Conservation (phyloP, 1,140 invertebrate species). For the Drosophila orena region DNA sequence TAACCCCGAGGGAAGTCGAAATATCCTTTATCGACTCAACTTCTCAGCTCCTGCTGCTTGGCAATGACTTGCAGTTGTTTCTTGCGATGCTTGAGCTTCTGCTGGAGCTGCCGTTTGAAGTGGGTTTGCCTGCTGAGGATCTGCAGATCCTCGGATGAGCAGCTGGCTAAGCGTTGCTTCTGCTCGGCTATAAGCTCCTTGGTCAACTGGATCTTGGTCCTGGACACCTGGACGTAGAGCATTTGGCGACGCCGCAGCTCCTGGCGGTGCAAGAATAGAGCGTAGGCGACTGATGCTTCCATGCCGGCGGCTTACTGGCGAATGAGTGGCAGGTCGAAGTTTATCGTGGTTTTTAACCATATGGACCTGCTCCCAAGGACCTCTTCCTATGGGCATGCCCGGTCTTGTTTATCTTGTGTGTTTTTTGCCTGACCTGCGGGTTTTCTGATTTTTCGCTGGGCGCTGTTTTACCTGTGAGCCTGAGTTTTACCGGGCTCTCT, state of each 20-base stretch:
- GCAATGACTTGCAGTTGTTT: constrained; percentile 49
- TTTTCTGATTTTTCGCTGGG: constrained; percentile 53
- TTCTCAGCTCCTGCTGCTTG: constrained; percentile 24
- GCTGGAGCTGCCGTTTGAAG: constrained; percentile 51
- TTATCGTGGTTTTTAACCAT: constrained; percentile 28
- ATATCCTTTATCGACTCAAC: constrained; percentile 8
- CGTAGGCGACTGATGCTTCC: constrained; percentile 58
- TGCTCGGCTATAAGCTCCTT: constrained; percentile 46
- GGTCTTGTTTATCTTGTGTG: constrained; percentile 9
- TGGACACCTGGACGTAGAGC: constrained; percentile 40
- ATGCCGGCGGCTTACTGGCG: constrained; percentile 35
- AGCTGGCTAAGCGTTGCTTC: constrained; percentile 46
- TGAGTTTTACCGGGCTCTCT: constrained; percentile 32
- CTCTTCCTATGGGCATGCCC: constrained; percentile 11
- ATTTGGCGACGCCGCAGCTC: constrained; percentile 56
- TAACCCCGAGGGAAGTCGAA: constrained; percentile 5
- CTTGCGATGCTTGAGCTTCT: constrained; percentile 49
- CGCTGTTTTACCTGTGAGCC: constrained; percentile 30
- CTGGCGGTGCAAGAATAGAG: constrained; percentile 64
- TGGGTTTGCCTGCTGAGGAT: constrained; percentile 52
- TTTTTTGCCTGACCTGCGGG: constrained; percentile 20
- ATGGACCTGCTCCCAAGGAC: constrained; percentile 9
- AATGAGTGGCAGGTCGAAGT: constrained; percentile 31
- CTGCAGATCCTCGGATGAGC: constrained; percentile 63
- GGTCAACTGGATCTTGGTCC: constrained; percentile 61